Evolutionary conservation across 2,113 vertebrate species (phyloP).

Genomic region (Bufo bufo): DNA sequence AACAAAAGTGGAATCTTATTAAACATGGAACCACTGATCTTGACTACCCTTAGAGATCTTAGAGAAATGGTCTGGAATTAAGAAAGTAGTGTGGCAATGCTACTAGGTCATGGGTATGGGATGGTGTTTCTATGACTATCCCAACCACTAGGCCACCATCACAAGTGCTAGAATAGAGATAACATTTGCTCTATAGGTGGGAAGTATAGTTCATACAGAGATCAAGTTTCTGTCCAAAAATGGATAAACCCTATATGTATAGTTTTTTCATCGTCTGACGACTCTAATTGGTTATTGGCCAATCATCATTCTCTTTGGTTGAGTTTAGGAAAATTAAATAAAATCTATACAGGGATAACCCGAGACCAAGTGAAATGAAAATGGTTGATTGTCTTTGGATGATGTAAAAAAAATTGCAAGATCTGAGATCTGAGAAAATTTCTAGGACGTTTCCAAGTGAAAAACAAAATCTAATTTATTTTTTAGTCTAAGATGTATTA

Average conservation of each 20-base stretch:
- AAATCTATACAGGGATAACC: background rate
- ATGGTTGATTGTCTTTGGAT: slow-evolving; percentile 73
- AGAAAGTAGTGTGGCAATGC: background rate
- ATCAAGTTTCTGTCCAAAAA: background rate
- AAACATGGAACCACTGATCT: background rate
- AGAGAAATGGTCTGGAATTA: background rate
- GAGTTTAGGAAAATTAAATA: background rate
- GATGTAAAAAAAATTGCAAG: slow-evolving; percentile 79
- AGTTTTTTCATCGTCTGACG: background rate
- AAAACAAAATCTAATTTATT: too few relatives aligned
- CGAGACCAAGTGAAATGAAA: slow-evolving; percentile 69
- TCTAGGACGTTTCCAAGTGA: too few relatives aligned
- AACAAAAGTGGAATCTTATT: background rate
- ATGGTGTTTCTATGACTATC: background rate
- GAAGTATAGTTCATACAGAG: background rate
- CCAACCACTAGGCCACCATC: background rate
- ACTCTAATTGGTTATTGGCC: background rate
- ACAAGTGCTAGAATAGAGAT: background rate
- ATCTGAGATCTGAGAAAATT: slow-evolving; percentile 68
- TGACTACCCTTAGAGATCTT: background rate
- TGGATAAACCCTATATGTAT: background rate
- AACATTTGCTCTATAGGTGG: background rate
- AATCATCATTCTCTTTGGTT: background rate
- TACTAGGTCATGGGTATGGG: background rate
- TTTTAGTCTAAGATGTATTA: too few relatives aligned